These are phyloP conservation scores for Noctua comes DNA, from an alignment of 2,888 invertebrate genomes.

Conservation along the genomic window DNA sequence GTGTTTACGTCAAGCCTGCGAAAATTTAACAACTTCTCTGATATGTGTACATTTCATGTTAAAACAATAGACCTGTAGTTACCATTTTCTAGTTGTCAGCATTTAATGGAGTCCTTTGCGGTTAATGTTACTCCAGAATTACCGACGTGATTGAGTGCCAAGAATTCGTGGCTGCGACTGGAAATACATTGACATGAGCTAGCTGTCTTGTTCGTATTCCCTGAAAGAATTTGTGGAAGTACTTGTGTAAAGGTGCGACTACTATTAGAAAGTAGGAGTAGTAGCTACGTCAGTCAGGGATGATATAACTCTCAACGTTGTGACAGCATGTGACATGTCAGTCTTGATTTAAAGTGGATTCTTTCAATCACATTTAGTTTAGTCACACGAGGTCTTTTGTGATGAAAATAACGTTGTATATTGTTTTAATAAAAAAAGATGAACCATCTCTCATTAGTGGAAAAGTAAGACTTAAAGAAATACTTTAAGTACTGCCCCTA, in stretches of 20 bases:
- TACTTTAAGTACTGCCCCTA: background rate
- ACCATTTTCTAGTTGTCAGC: slow-evolving; percentile 50
- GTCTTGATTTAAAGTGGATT: slow-evolving; percentile 42
- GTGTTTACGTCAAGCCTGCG: slow-evolving; percentile 79
- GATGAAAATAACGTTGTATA: slow-evolving; percentile 17
- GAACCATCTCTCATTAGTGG: background rate
- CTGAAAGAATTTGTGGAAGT: slow-evolving; percentile 52
- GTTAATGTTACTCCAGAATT: slow-evolving; percentile 62
- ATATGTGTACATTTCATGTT: slow-evolving; percentile 51
- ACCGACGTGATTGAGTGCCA: slow-evolving; percentile 61
- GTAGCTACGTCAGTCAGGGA: slow-evolving; percentile 9
- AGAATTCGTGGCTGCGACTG: slow-evolving; percentile 55
- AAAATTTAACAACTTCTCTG: slow-evolving; percentile 75
- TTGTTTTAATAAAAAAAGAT: background rate
- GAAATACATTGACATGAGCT: slow-evolving; percentile 58
- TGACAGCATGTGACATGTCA: slow-evolving; percentile 24
- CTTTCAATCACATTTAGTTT: slow-evolving; percentile 22
- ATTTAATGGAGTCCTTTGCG: slow-evolving; percentile 58
- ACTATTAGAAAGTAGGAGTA: slow-evolving; percentile 44
- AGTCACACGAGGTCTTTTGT: slow-evolving; percentile 16
- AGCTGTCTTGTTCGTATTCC: slow-evolving; percentile 45
- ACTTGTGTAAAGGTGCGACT: slow-evolving; percentile 44
- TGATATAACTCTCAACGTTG: slow-evolving; percentile 36
- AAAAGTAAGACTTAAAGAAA: background rate
- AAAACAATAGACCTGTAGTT: slow-evolving; percentile 57